Base-by-base conservation (phyloP, 2,888 invertebrate genomes). In the Cryptophagus acutangulus region DNA sequence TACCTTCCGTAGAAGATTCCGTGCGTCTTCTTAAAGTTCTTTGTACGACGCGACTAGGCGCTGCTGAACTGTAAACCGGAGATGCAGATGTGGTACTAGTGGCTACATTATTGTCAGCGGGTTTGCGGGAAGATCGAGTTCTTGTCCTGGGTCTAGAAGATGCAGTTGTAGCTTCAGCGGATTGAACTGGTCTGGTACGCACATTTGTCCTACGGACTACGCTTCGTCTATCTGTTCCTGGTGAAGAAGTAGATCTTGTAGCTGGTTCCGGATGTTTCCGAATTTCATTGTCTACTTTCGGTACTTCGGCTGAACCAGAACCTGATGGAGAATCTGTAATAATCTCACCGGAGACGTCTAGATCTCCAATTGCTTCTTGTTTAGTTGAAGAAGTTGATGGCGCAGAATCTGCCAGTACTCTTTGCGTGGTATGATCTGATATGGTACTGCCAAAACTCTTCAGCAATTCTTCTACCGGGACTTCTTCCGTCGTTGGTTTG, bases 131-230 rank as follows among this genome's bases (percentile, higher is more conserved):
- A 10, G 48, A 38, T 39, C 55, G 40, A n/a, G 46, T 41, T 43
- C 55, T 54, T 14, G 45, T 28, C 34, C 53, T 47, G 12, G 39
- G 30, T 43, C 51, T 51, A 26, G 47, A 15, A n/a, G 49, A 31
- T 29, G 33, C 15, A 17, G 49, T 42, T 3, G 46, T 14, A n/a
- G 28, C 25, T 8, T 37, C 36, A 10, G 17, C 33, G 2, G 24
- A 18, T 25, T 16, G 33, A 26, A 18, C 41, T 33, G 36, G 41
- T 33, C 41, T 24, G 14, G 33, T 18, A 30, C 45, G 36, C 17
- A 41, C 33, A 10, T 40, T 51, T 24, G 29, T 43, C 36, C 50
- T 38, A 24, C 45, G 40, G 15, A 35, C 41, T 36, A 28, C 17
- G 24, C 33, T 16, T 17, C 38, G 37, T n/a, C 31, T 24, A 10